Evolutionary conservation across 1,140 invertebrate genomes (phyloP).

Genomic region (Zaprionus nigranus): DNA sequence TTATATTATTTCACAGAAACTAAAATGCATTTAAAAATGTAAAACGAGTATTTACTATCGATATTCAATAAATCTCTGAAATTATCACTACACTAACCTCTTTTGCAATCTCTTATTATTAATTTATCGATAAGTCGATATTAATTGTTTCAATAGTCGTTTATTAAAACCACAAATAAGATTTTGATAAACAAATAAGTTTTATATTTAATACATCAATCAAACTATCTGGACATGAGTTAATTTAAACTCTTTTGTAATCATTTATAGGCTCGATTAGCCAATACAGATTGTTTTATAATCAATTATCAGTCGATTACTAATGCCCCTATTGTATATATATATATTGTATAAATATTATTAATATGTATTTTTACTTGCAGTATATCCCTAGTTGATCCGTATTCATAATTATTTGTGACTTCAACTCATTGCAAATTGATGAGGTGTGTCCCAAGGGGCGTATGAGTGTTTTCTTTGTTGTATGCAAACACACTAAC

Average conservation of each 20-base stretch:
- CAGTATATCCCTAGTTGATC: neutral
- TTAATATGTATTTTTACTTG: too few species aligned
- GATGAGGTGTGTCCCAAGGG: constrained; percentile 44
- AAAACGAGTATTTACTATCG: neutral
- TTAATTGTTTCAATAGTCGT: neutral
- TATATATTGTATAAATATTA: neutral
- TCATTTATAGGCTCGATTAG: neutral
- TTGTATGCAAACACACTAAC: constrained; percentile 3
- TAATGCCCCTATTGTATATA: neutral
- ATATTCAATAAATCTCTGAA: neutral
- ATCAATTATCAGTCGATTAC: neutral
- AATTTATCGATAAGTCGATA: neutral
- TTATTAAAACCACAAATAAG: neutral
- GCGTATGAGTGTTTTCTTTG: constrained; percentile 32
- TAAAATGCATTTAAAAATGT: too few species aligned
- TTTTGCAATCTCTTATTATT: neutral
- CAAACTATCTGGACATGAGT: neutral
- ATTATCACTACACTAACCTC: neutral
- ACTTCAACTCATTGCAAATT: constrained; percentile 15
- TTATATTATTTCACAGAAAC: too few species aligned
- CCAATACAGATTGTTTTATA: neutral
- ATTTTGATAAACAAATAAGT: too few species aligned
- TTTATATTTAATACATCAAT: neutral
- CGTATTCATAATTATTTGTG: constrained; percentile 7
- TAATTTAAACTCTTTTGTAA: neutral